These are phyloP conservation scores for Cheiracanthium punctorium DNA, from an alignment of 2,888 invertebrate species.

Conservation along the genomic window DNA sequence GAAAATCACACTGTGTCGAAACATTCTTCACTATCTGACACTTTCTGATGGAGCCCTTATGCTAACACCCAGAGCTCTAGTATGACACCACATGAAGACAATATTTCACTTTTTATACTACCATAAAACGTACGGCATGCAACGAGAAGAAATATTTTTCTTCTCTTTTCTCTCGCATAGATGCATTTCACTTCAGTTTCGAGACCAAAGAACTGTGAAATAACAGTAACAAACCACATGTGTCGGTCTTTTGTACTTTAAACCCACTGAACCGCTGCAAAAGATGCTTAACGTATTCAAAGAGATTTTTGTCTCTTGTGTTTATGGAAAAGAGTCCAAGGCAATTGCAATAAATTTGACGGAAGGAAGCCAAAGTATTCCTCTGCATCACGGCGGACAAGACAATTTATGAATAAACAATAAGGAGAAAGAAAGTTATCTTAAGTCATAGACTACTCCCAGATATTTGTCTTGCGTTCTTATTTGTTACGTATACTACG, in stretches of 20 bases:
- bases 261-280: conserved; percentile 62
- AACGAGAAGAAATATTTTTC: conserved; percentile 32
- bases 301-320: conserved; percentile 47
- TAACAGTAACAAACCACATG: conserved; percentile 58
- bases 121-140: conserved; percentile 56
- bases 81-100: conserved; percentile 23
- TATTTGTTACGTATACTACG: no score
- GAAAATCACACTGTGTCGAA: not conserved
- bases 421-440: conserved; percentile 13
- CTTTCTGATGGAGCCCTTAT: not conserved
- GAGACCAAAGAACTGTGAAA: conserved; percentile 65
- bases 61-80: not conserved
- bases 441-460: no score
- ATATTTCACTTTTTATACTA: conserved; percentile 60
- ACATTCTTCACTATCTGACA: not conserved
- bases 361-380: conserved; percentile 44
- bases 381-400: conserved; percentile 15
- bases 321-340: conserved; percentile 62
- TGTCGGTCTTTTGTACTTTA: conserved; percentile 65
- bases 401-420: conserved; percentile 61
- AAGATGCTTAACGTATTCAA: conserved; percentile 48
- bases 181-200: conserved; percentile 51
- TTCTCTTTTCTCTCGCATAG: conserved; percentile 22
- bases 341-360: conserved; percentile 55
- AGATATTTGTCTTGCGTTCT: no score